Conservation (phyloP, 2,113 vertebrate genomes). For the Dascyllus trimaculatus region DNA sequence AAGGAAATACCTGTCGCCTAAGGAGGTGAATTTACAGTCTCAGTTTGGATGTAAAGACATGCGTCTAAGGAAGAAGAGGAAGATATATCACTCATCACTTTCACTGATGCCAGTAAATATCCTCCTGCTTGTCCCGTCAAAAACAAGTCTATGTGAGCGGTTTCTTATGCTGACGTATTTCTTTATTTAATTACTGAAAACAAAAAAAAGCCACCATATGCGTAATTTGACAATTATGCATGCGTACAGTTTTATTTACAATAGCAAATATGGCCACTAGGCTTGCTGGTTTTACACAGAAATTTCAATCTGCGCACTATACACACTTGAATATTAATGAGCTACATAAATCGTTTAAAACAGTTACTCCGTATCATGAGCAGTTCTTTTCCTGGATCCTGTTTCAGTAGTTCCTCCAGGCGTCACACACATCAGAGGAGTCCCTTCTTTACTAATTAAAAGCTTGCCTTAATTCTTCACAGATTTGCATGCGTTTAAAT, state of each 20-base stretch:
- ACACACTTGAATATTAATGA: slow-evolving; percentile 75
- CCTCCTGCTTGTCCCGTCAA: neutral
- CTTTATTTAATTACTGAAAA: neutral
- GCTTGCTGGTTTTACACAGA: slow-evolving; percentile 59
- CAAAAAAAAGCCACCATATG: slow-evolving; percentile 23
- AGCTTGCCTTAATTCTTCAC: slow-evolving; percentile 64
- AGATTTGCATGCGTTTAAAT: slow-evolving; percentile 77
- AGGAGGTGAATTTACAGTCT: neutral
- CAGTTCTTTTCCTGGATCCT: slow-evolving; percentile 58
- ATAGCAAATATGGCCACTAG: slow-evolving; percentile 74
- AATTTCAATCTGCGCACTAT: slow-evolving; percentile 65
- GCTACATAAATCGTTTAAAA: slow-evolving; percentile 66
- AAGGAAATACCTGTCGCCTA: neutral
- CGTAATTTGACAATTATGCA: slow-evolving; percentile 55
- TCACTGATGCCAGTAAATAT: slow-evolving; percentile 5
- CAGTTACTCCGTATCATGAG: slow-evolving; percentile 51
- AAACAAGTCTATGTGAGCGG: neutral
- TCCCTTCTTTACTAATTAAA: slow-evolving; percentile 76
- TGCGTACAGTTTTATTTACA: slow-evolving; percentile 66
- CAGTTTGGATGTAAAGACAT: neutral
- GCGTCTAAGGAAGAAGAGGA: neutral
- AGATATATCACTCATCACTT: slow-evolving; percentile 6
- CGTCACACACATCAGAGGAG: slow-evolving; percentile 68
- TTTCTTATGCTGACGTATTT: neutral
- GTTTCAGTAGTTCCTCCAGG: slow-evolving; percentile 70